Conservation (phyloP, 53 echinoderm and acorn worm species). For the Holothuria scabra region DNA sequence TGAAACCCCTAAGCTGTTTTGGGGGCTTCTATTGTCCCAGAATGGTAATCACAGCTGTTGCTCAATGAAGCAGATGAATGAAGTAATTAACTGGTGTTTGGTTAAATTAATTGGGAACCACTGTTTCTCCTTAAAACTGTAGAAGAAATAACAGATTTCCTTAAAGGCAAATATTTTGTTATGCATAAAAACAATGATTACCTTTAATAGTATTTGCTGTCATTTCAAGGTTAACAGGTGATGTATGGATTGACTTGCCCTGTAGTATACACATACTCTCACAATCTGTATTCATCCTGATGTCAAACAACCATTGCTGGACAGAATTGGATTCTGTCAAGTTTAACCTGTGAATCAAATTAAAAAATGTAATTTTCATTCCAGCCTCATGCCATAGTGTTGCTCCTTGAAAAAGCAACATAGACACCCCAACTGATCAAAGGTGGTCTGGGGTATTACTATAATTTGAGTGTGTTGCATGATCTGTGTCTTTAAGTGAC, state of each 20-base stretch:
- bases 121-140: too few relatives aligned
- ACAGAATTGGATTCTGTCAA: constrained; percentile 65
- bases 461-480: too few relatives aligned
- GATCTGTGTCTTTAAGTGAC: too few relatives aligned
- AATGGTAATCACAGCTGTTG: too few relatives aligned
- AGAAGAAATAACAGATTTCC: background rate
- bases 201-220: constrained; percentile 74
- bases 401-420: background rate
- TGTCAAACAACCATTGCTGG: constrained; percentile 77
- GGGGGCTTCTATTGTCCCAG: too few relatives aligned
- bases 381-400: background rate
- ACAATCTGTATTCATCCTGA: constrained; percentile 73
- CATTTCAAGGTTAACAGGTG: constrained; percentile 76
- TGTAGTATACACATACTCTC: constrained; percentile 91
- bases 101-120: too few relatives aligned
- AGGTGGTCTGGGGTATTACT: too few relatives aligned
- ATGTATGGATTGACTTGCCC: constrained; percentile 80
- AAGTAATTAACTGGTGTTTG: too few relatives aligned
- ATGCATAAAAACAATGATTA: background rate
- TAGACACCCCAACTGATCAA: background rate
- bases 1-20: too few relatives aligned
- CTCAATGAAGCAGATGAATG: too few relatives aligned
- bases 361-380: background rate
- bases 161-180: background rate
- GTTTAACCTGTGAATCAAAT: constrained; percentile 6